A percentile compares a stretch with the other conserved stretches of the same genome.
phyloP scores from a whole-genome alignment of 2,888 invertebrate genomes.

The Sminthurides aquaticus region DNA sequence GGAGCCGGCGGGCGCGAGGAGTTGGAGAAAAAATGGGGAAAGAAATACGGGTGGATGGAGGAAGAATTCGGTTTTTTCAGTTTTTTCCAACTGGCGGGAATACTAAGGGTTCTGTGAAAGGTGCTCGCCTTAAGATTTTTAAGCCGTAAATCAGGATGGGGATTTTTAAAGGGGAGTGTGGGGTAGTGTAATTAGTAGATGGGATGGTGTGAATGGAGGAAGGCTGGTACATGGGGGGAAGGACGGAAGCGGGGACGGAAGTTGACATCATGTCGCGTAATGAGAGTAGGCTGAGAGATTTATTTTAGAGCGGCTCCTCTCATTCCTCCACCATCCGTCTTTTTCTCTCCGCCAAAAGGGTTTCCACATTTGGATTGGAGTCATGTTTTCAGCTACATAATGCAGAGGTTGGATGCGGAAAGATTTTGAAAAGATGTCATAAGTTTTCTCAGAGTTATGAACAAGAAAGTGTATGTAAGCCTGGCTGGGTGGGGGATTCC shows the following conservation, averaged over 20 bases:
- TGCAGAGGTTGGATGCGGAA: neutral
- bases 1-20: too few species aligned
- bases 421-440: conserved; percentile 5
- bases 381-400: conserved; percentile 1
- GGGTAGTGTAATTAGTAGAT: conserved; percentile 2
- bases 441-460: neutral
- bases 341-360: too few species aligned
- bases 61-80: too few species aligned
- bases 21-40: too few species aligned
- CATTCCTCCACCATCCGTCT: neutral
- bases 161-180: neutral
- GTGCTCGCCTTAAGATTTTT: neutral
- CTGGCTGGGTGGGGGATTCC: too few species aligned
- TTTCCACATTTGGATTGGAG: neutral
- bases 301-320: neutral
- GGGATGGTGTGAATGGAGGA: neutral
- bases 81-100: too few species aligned
- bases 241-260: neutral
- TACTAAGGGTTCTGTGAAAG: too few species aligned
- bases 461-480: neutral
- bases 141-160: conserved; percentile 3
- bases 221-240: neutral
- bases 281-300: conserved; percentile 2
- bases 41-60: too few species aligned
- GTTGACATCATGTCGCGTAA: conserved; percentile 5